Conservation (phyloP, 2,888 invertebrate genomes). For the Drosophila robusta region DNA sequence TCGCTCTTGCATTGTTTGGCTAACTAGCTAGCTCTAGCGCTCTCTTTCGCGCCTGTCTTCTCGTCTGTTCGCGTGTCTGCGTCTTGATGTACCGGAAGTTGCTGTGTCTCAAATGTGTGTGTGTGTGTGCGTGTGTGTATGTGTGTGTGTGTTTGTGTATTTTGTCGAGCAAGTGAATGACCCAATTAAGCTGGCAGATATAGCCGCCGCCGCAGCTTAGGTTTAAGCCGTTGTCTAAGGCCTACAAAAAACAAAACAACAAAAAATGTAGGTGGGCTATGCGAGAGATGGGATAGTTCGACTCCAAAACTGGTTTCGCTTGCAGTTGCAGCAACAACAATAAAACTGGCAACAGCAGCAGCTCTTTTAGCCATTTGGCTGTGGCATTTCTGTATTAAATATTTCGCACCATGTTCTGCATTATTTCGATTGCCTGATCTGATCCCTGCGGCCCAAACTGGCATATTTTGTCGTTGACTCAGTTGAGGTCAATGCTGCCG, state of each 20-base stretch:
- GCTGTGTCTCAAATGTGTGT: slow-evolving; percentile 37
- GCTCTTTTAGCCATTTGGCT: slow-evolving; percentile 40
- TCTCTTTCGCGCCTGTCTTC: slow-evolving; percentile 5
- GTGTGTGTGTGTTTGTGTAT: slow-evolving; percentile 27
- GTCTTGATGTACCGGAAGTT: slow-evolving; percentile 55
- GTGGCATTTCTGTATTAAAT: slow-evolving; percentile 74
- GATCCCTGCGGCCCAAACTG: slow-evolving; percentile 50
- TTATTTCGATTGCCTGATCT: slow-evolving; percentile 71
- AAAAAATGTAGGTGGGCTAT: slow-evolving; percentile 58
- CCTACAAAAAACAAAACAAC: slow-evolving; percentile 3
- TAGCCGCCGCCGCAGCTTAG: slow-evolving; percentile 63
- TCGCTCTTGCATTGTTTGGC: not conserved
- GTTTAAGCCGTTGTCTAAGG: slow-evolving; percentile 44
- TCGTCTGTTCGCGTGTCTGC: slow-evolving; percentile 7
- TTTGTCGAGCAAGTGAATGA: slow-evolving; percentile 74
- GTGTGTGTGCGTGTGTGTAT: slow-evolving; percentile 9
- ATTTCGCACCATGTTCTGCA: slow-evolving; percentile 81
- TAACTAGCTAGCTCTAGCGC: slow-evolving; percentile 18
- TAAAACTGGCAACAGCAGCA: slow-evolving; percentile 22
- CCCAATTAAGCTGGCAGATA: slow-evolving; percentile 67
- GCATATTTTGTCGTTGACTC: slow-evolving; percentile 80
- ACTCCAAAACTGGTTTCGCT: slow-evolving; percentile 66
- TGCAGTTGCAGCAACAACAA: slow-evolving; percentile 51
- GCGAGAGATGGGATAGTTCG: slow-evolving; percentile 30
- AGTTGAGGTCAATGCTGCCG: slow-evolving; percentile 78